Evolutionary conservation across 53 echinoderm and acorn worm species (phyloP), one percentile per base, ranked within the genome.

Genomic region (Astropecten irregularis): DNA sequence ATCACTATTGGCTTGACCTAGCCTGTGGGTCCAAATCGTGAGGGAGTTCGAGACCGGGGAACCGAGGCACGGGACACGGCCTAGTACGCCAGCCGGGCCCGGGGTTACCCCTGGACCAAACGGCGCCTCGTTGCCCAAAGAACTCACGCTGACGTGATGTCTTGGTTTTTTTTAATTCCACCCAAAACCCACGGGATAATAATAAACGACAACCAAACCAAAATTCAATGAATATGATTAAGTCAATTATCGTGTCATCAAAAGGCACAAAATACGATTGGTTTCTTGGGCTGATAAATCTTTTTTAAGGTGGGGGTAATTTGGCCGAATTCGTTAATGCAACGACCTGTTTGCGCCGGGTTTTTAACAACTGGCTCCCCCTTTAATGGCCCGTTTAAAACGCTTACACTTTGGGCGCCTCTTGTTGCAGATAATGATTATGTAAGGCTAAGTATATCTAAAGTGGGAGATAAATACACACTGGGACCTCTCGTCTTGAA

Each of bases 261-360:
- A 48, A 33, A 9, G 8, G 1, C 14, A 68, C 14, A 25, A 22
- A 44, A 21, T 18, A 30, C 32, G 1, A 11, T 42, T 33, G n/a
- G 18, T 16, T 71, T 49, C n/a, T 25, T 0, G 4, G 27, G 11
- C 19, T 49, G 50, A 64, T 71, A 71, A 52, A 71, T 71, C 44
- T 34, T 52, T 20, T 35, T 31, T 50, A 71, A 71, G 44, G 31
- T 71, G 71, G 7, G n/a, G n/a, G 11, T 26, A 71, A 19, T 71
- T 49, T 9, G 23, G 53, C 36, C 20, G 22, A 71, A 53, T 71
- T 71, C 71, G 71, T 71, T 71, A 32, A n/a, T n/a, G n/a, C n/a
- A n/a, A n/a, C n/a, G n/a, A n/a, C n/a, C n/a, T n/a, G n/a, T n/a
- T n/a, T n/a, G n/a, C n/a, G n/a, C n/a, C n/a, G n/a, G n/a, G n/a